A percentile compares a stretch with the other conserved stretches of the same genome.
phyloP scores from a whole-genome alignment of 1,140 invertebrate genomes.

The Macrobrachium rosenbergii region DNA sequence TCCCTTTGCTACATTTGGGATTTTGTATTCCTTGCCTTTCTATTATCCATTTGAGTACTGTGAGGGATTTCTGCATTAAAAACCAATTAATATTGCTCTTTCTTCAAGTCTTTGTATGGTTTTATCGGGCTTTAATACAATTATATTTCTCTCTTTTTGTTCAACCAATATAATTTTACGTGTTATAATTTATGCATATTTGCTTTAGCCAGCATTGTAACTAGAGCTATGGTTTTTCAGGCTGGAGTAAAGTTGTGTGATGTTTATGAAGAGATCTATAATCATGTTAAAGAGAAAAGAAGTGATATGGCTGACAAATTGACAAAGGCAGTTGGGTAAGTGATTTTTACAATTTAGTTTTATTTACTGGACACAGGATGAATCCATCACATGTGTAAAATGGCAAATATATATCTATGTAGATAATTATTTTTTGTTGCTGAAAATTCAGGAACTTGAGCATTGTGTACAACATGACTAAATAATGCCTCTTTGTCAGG shows the following conservation, averaged over 20 bases:
- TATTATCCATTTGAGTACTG: too few relatives aligned
- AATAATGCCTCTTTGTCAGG: constrained; percentile 68
- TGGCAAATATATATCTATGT: neutral
- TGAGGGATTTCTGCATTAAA: too few relatives aligned
- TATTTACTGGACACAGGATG: neutral
- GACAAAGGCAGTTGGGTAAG: constrained; percentile 91
- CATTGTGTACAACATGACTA: too few relatives aligned
- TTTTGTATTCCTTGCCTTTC: too few relatives aligned
- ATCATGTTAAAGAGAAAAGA: constrained; percentile 89
- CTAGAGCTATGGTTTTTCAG: neutral
- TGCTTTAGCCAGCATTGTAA: neutral
- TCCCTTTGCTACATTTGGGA: too few relatives aligned
- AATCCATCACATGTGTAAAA: neutral
- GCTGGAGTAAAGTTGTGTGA: constrained; percentile 88
- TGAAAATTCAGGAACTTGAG: neutral
- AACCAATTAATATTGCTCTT: too few relatives aligned
- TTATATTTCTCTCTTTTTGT: too few relatives aligned
- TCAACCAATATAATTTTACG: too few relatives aligned
- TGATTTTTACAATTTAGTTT: constrained; percentile 41
- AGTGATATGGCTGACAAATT: constrained; percentile 90
- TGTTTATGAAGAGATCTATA: constrained; percentile 88
- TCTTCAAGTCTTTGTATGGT: too few relatives aligned
- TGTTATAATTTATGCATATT: neutral
- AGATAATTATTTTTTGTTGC: neutral
- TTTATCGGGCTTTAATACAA: too few relatives aligned